Evolutionary conservation across 35 echinoderm and acorn worm genomes (phyloP).

Genomic region (Chiridota heheva): DNA sequence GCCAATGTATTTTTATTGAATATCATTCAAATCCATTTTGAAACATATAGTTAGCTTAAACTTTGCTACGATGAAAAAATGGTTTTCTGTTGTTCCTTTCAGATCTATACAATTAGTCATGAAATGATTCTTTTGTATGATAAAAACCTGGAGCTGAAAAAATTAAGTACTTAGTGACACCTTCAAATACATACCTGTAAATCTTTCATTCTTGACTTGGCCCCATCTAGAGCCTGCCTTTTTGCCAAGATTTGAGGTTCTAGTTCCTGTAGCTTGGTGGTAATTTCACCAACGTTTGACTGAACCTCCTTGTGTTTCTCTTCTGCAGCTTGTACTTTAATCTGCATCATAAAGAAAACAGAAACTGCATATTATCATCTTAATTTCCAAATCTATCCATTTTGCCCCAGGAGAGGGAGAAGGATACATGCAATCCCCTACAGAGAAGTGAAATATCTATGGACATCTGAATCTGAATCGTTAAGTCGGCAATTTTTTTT

Average conservation of each 20-base stretch:
- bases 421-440: not conserved
- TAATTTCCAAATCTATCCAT: not conserved
- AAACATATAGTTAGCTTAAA: no score
- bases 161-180: no score
- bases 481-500: not conserved
- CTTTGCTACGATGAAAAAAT: no score
- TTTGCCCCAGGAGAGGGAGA: not conserved
- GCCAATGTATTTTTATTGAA: no score
- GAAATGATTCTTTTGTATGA: no score
- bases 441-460: no score
- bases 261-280: constrained; percentile 53
- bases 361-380: no score
- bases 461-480: not conserved
- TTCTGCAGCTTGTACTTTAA: constrained; percentile 54
- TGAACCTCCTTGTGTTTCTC: constrained; percentile 53
- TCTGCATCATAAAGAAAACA: constrained; percentile 12
- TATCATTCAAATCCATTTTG: no score
- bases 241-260: constrained; percentile 56
- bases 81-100: no score
- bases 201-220: constrained; percentile 38
- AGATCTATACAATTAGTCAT: no score
- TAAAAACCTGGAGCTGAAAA: no score
- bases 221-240: constrained; percentile 27
- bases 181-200: constrained; percentile 39
- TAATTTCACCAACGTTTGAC: constrained; percentile 41